Evolutionary conservation across 1,140 invertebrate species (phyloP).

Genomic region (Homarus americanus): DNA sequence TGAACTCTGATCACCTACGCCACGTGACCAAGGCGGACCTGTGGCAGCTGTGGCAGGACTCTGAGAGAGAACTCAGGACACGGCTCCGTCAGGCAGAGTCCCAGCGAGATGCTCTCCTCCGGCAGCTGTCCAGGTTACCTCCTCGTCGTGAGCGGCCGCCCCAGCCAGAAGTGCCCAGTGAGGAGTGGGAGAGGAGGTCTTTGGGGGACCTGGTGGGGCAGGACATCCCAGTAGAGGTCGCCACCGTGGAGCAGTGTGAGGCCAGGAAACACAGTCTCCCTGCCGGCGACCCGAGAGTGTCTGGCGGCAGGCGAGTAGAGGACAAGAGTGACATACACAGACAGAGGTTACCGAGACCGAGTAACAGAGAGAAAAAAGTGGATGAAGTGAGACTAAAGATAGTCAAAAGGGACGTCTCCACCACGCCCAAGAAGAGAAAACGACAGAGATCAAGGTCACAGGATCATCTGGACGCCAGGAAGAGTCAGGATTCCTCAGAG

Average conservation of each 20-base stretch:
- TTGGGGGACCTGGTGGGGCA: slow-evolving; percentile 11
- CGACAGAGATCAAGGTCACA: slow-evolving; percentile 34
- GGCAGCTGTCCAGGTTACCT: slow-evolving; percentile 4
- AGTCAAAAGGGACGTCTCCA: slow-evolving; percentile 4
- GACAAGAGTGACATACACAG: neutral
- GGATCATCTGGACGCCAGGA: slow-evolving; percentile 40
- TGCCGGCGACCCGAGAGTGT: neutral
- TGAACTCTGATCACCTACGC: slow-evolving; percentile 57
- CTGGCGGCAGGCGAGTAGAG: neutral
- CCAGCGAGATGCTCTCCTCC: slow-evolving; percentile 54
- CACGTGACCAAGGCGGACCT: slow-evolving; percentile 65
- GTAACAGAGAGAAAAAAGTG: slow-evolving; percentile 21
- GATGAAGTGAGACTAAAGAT: slow-evolving; percentile 27
- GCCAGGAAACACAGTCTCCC: neutral
- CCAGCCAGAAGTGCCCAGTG: slow-evolving; percentile 21
- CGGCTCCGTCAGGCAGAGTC: slow-evolving; percentile 59
- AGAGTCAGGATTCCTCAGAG: slow-evolving; percentile 5
- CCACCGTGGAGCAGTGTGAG: neutral
- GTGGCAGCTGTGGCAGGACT: slow-evolving; percentile 65
- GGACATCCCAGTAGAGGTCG: neutral
- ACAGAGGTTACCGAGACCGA: slow-evolving; percentile 23
- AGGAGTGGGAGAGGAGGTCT: slow-evolving; percentile 26
- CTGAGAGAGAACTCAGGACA: slow-evolving; percentile 47
- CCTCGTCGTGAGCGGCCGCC: slow-evolving; percentile 12
- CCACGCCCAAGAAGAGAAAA: slow-evolving; percentile 20